phyloP scores from a whole-genome alignment of 2,888 invertebrate genomes.

The Polia nebulosa region DNA sequence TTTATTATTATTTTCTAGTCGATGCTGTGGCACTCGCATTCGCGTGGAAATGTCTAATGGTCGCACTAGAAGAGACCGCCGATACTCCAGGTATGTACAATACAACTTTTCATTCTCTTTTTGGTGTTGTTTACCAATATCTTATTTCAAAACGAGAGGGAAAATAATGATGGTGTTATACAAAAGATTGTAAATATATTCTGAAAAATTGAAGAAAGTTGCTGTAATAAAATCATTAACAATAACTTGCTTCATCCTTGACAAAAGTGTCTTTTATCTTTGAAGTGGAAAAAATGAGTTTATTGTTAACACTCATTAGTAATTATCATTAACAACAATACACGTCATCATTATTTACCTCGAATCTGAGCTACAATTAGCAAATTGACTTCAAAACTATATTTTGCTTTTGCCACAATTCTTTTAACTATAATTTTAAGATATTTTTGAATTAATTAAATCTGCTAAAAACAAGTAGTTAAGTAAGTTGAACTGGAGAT shows the following conservation, averaged over 20 bases:
- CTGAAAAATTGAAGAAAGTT: neutral
- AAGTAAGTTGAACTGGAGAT: conserved; percentile 77
- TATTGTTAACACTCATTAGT: conserved; percentile 12
- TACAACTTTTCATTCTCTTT: conserved; percentile 6
- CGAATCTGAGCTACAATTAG: conserved; percentile 32
- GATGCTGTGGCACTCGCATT: conserved; percentile 97
- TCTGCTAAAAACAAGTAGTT: conserved; percentile 58
- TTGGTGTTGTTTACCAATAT: conserved; percentile 43
- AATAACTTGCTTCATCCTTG: conserved; percentile 5
- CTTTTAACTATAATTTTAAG: conserved; percentile 36
- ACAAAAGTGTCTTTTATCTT: conserved; percentile 5
- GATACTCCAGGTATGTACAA: conserved; percentile 78
- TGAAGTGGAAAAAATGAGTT: neutral
- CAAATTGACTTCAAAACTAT: conserved; percentile 17
- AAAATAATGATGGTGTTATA: conserved; percentile 30
- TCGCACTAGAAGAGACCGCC: conserved; percentile 94
- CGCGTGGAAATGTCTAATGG: conserved; percentile 98
- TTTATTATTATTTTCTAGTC: conserved; percentile 86
- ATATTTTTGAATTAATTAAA: conserved; percentile 47
- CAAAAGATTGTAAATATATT: neutral
- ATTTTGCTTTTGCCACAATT: conserved; percentile 51
- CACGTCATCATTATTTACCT: conserved; percentile 41
- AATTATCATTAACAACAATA: conserved; percentile 23
- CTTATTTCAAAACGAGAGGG: conserved; percentile 18
- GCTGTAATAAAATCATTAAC: neutral